phyloP scores from a whole-genome alignment of 2,888 invertebrate genomes.

The Polietes domitor region DNA sequence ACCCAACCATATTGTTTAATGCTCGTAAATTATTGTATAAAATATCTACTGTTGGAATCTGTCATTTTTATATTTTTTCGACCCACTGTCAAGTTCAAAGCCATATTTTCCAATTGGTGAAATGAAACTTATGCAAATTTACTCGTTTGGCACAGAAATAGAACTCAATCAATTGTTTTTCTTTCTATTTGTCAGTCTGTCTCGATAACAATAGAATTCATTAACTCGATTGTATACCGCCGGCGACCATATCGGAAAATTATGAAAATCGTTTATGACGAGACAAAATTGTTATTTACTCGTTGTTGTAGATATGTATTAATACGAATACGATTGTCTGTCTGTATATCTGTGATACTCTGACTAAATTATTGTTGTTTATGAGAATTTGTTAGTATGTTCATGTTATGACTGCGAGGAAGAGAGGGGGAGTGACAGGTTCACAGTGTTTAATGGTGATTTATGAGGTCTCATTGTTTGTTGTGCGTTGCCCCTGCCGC shows the following conservation, averaged over 20 bases:
- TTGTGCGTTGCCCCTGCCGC: neutral
- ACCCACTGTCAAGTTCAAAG: no score
- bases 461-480: neutral
- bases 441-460: neutral
- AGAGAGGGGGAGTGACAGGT: neutral
- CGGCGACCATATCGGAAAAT: conserved; percentile 4
- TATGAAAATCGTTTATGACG: conserved; percentile 31
- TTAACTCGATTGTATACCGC: neutral
- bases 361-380: neutral
- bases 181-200: neutral
- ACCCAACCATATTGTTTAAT: no score
- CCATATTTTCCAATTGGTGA: no score
- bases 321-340: neutral
- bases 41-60: no score
- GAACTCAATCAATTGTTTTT: neutral
- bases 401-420: no score
- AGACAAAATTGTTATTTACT: neutral
- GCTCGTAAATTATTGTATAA: no score
- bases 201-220: neutral
- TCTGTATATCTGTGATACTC: neutral
- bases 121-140: neutral
- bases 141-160: neutral
- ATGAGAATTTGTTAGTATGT: no score
- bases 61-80: no score
- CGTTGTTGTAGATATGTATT: neutral